Evolutionary conservation across 2,888 invertebrate genomes (phyloP), one percentile per base, ranked within the genome.

Genomic region (Meteorus colon): DNA sequence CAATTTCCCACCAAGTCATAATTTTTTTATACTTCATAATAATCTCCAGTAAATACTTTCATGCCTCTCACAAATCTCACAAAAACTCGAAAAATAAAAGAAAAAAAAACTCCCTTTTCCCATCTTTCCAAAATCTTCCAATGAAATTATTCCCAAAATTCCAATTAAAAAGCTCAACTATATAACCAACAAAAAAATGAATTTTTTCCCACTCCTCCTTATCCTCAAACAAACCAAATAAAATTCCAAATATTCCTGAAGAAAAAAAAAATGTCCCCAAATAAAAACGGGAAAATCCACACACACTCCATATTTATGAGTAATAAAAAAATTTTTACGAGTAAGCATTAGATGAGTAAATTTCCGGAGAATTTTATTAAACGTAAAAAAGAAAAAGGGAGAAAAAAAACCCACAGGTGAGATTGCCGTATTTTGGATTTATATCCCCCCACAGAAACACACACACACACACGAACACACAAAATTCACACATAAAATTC

Each of bases 321-420:
- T 8, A 55, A 55, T 55, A 55, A 55, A 19, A 55, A 55, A 24
- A 4, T 8, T 24, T 55, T 19, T 19, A 55, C 10, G 55, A n/a
- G 24, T n/a, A 19, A 37, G 19, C 19, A 37, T 65, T 65, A 65
- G 37, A 37, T 65, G 19, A 37, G 19, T 55, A 19, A 55, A 55
- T 65, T 19, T 65, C 31, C 19, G 65, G 37, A 65, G n/a, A 37
- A 65, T 37, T n/a, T 10, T 37, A 37, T 37, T 19, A 37, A n/a
- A 65, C 6, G 8, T 31, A 31, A 59, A 55, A 34, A 19, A 69
- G 8, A 31, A 68, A 68, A 29, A 48, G n/a, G 55, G 8, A 41
- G 12, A 8, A 10, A 41, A 41, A 41, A 41, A 41, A n/a, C 10
- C n/a, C 14, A 48, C 48, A 48, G n/a, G n/a, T 48, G n/a, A 48